Base-by-base conservation (phyloP, 2,113 vertebrate genomes). In the Miniopterus natalensis region DNA sequence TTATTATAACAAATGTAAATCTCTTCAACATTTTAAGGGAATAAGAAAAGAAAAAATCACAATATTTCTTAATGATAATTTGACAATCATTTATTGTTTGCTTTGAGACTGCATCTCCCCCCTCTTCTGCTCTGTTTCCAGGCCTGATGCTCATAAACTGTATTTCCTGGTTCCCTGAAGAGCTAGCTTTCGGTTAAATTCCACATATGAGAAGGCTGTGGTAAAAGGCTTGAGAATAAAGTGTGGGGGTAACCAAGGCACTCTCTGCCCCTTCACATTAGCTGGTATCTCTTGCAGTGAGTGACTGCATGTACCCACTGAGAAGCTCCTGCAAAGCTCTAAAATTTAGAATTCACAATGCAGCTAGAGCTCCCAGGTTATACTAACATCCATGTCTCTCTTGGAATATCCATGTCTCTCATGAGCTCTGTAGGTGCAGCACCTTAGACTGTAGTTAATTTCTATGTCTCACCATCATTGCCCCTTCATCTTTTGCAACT, bases 161-260 rank as follows among this genome's bases (percentile, higher is more conserved):
- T 63, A 49, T 31, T 95, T 88, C 27, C 55, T 71, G 59, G 18
- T 73, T 89, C 84, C 74, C 36, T 36, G 20, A 31, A 36, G 63
- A 89, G n/a, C 13, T 68, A 66, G 3, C 4, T 91, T 94, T 71
- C 75, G 47, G 20, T 78, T 83, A 61, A 73, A 65, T 95, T 93
- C 10, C 18, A 61, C 13, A 45, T 13, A 10, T 18, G 49, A 29
- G 20, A 36, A 83, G 53, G 14, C 13, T 45, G 20, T 95, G 49
- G 29, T 21, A 12, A 31, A 36, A 88, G 13, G 42, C 1, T 21
- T 20, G 23, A 75, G 21, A 18, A 40, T 21, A 77, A 10, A 70
- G 45, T 45, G 11, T 6, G 5, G 49, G 25, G 47, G 7, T 74
- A 92, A n/a, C n/a, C 73, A 77, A 75, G 31, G 3, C 8, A 66